Evolutionary conservation across 2,888 invertebrate genomes (phyloP).

Genomic region (Drosophila suboccidentalis): DNA sequence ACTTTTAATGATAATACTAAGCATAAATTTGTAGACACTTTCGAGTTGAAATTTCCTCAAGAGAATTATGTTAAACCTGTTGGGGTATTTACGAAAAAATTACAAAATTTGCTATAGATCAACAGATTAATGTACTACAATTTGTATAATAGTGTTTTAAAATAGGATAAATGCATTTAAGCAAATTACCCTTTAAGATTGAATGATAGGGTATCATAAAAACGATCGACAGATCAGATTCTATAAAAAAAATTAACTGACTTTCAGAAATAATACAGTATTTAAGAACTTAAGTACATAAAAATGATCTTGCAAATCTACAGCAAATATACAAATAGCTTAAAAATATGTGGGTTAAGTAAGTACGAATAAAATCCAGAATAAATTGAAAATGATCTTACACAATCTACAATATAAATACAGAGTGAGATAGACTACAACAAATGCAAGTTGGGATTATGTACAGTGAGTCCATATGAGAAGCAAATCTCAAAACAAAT

Average conservation of each 20-base stretch:
- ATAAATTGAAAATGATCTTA: conserved; percentile 10
- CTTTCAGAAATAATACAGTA: neutral
- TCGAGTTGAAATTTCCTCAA: neutral
- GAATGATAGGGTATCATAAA: neutral
- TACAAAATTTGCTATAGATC: neutral
- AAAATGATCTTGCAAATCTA: neutral
- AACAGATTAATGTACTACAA: neutral
- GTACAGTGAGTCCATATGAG: conserved; percentile 17
- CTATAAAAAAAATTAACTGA: neutral
- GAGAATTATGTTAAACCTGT: conserved; percentile 2
- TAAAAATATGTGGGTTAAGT: conserved; percentile 8
- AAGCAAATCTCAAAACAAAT: conserved; percentile 48
- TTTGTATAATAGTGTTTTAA: neutral
- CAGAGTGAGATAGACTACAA: neutral
- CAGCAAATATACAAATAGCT: conserved; percentile 1
- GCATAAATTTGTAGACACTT: conserved; percentile 17
- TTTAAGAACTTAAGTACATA: neutral
- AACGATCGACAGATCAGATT: no score
- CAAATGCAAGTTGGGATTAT: conserved; percentile 14
- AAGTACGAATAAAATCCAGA: conserved; percentile 2
- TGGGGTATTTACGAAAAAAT: neutral
- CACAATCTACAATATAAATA: neutral
- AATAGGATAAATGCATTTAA: neutral
- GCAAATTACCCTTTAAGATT: neutral
- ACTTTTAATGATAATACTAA: conserved; percentile 10